phyloP scores from a whole-genome alignment of 2,888 invertebrate species.

The Lacanobia wlatinum region DNA sequence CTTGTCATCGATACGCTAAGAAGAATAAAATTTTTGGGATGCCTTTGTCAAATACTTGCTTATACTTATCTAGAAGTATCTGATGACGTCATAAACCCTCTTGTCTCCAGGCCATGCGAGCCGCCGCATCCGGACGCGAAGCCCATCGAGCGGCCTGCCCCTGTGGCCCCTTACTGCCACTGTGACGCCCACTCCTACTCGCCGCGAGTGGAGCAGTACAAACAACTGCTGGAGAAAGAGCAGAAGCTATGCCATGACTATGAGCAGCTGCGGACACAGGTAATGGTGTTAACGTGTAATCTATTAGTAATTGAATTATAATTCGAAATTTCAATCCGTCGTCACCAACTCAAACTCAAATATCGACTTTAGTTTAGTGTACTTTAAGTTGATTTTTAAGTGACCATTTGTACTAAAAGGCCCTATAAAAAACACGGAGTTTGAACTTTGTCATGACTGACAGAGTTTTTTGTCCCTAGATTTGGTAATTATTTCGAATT shows the following conservation, averaged over 20 bases:
- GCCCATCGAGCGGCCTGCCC: slow-evolving; percentile 85
- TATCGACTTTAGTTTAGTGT: too few species aligned
- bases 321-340: too few species aligned
- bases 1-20: too few species aligned
- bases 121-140: slow-evolving; percentile 89
- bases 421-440: too few species aligned
- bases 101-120: slow-evolving; percentile 88
- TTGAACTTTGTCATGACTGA: too few species aligned
- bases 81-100: neutral
- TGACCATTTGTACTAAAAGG: too few species aligned
- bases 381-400: too few species aligned
- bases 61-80: neutral
- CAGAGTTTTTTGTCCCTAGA: too few species aligned
- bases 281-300: slow-evolving; percentile 49
- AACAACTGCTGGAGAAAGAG: slow-evolving; percentile 91
- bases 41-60: neutral
- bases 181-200: slow-evolving; percentile 92
- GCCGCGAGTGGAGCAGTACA: slow-evolving; percentile 91
- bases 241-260: slow-evolving; percentile 90
- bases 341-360: too few species aligned
- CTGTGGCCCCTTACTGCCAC: slow-evolving; percentile 92
- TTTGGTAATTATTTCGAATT: too few species aligned
- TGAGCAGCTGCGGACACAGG: slow-evolving; percentile 87
- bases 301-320: too few species aligned
- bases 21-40: neutral